Percentiles rank a stretch among this genome's conserved stretches.
These are phyloP conservation scores for Corella eumyota DNA, from an alignment of 23 tunicate species.

Conservation along the genomic window DNA sequence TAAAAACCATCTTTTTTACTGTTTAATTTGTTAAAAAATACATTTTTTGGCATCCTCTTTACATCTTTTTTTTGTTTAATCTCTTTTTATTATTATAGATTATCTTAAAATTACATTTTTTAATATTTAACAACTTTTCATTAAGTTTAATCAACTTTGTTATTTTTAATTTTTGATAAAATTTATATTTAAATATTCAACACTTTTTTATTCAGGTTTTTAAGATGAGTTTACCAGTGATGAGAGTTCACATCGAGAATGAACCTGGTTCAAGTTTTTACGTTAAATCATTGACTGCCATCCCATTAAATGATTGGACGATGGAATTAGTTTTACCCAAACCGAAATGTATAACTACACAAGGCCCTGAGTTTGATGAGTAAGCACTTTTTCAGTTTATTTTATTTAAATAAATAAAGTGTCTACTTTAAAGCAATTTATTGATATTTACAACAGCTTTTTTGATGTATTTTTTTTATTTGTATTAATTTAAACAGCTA, in stretches of 20 bases:
- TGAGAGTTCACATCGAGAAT: slow-evolving; percentile 26
- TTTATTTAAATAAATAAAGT: background rate
- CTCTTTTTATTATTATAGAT: background rate
- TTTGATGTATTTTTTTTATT: too few relatives aligned
- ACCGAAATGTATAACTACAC: slow-evolving; percentile 31
- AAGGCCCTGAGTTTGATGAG: slow-evolving; percentile 19
- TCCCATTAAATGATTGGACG: slow-evolving; percentile 48
- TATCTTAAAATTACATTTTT: too few relatives aligned
- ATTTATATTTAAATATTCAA: background rate
- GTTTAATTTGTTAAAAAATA: background rate
- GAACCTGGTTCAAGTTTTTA: slow-evolving; percentile 49
- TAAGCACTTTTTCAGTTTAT: too few relatives aligned
- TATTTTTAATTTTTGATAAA: too few relatives aligned
- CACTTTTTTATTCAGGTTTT: slow-evolving; percentile 28
- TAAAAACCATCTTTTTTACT: too few relatives aligned
- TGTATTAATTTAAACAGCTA: too few relatives aligned
- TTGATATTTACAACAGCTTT: too few relatives aligned
- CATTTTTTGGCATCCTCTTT: background rate
- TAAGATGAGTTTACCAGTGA: slow-evolving; percentile 30
- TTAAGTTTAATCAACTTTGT: too few relatives aligned
- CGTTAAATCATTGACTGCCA: slow-evolving; percentile 42
- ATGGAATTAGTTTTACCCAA: slow-evolving; percentile 78
- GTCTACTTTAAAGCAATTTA: background rate
- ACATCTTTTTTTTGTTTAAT: background rate
- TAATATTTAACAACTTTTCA: too few relatives aligned